phyloP scores from a whole-genome alignment of 2,113 vertebrate species.

The Cygnus buccinator region DNA sequence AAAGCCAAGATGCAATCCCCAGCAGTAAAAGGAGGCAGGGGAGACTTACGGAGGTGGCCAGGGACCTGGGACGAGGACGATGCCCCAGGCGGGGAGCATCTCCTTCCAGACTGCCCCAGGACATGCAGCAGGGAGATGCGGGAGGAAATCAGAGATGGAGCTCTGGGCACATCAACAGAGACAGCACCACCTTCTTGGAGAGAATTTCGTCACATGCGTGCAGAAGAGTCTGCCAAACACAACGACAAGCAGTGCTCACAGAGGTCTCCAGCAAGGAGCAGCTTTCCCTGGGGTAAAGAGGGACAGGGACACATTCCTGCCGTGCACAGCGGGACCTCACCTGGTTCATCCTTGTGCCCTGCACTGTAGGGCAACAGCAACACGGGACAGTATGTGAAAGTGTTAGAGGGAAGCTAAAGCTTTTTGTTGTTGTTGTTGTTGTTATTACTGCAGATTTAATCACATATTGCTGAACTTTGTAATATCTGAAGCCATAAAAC shows the following conservation, averaged over 20 bases:
- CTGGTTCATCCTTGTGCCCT: background rate
- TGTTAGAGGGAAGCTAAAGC: background rate
- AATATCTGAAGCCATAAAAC: background rate
- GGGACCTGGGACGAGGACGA: background rate
- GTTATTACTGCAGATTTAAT: background rate
- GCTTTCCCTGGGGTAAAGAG: background rate
- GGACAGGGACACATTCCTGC: no score
- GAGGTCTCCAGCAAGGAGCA: background rate
- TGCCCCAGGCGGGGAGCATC: background rate
- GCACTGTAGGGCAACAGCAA: background rate
- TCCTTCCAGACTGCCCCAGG: background rate
- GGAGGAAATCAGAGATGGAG: background rate
- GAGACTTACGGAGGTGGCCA: fast-evolving
- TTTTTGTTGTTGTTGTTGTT: no score
- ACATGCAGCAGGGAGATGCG: fast-evolving
- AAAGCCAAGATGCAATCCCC: background rate
- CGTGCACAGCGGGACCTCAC: no score
- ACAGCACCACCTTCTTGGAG: background rate
- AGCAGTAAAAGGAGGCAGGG: background rate
- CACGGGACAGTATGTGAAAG: fast-evolving
- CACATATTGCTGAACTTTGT: background rate
- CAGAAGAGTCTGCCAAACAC: background rate
- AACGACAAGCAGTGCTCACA: fast-evolving
- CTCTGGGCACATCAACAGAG: background rate
- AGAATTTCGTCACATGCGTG: fast-evolving